These are phyloP conservation scores for Blennius ocellaris DNA, from an alignment of 2,113 vertebrate genomes.

Conservation along the genomic window DNA sequence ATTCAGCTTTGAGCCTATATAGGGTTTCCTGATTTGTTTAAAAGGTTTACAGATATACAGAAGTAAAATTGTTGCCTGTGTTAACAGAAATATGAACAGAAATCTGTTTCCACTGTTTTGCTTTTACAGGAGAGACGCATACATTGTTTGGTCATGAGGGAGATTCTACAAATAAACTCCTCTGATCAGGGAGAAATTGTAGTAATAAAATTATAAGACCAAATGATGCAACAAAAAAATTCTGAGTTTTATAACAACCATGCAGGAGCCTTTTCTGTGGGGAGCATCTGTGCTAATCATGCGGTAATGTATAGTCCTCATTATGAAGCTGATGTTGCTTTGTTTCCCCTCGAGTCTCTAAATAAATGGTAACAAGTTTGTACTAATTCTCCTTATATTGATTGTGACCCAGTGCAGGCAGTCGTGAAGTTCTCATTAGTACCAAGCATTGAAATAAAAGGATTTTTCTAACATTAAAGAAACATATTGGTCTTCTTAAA, in stretches of 20 bases:
- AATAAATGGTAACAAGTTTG: neutral
- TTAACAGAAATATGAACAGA: too few relatives aligned
- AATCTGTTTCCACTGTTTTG: too few relatives aligned
- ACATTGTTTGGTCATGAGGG: neutral
- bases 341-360: neutral
- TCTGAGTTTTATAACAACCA: neutral
- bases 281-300: neutral
- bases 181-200: conserved; percentile 4
- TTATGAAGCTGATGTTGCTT: neutral
- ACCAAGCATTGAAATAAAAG: too few relatives aligned
- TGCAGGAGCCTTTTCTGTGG: neutral
- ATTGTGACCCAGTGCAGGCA: neutral
- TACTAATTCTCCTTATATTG: neutral
- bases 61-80: too few relatives aligned
- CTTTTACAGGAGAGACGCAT: too few relatives aligned
- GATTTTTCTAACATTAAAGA: too few relatives aligned
- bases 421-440: neutral
- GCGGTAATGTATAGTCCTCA: neutral
- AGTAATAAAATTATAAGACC: conserved; percentile 7
- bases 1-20: too few relatives aligned
- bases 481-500: too few relatives aligned
- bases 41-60: too few relatives aligned
- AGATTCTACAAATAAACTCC: conserved; percentile 14
- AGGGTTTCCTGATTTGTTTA: too few relatives aligned
- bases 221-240: neutral